Percentiles rank a stretch among this genome's conserved stretches.
Evolutionary conservation across 2,888 invertebrate species (phyloP).

Genomic region (Pandemis corylana): DNA sequence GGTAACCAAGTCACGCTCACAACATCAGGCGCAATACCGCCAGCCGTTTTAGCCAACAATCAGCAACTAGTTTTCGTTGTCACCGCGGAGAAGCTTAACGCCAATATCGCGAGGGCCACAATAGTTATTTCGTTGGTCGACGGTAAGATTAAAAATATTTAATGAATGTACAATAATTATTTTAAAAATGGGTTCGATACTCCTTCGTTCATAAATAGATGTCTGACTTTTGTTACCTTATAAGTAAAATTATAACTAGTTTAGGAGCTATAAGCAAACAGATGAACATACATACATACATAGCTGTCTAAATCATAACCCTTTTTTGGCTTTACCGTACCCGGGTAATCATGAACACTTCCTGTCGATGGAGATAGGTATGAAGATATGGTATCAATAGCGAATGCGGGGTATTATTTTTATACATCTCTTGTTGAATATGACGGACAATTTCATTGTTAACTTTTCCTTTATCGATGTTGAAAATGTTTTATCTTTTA

Average conservation of each 20-base stretch:
- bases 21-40: conserved; percentile 47
- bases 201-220: too few species aligned
- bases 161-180: too few species aligned
- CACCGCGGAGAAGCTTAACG: conserved; percentile 48
- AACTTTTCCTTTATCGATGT: neutral
- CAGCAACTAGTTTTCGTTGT: conserved; percentile 51
- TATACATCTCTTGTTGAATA: neutral
- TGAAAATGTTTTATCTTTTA: conserved; percentile 18
- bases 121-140: conserved; percentile 47
- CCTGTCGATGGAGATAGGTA: neutral
- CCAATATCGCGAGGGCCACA: conserved; percentile 46
- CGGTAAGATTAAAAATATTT: conserved; percentile 1
- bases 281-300: too few species aligned
- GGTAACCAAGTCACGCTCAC: conserved; percentile 46
- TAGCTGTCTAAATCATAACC: too few species aligned
- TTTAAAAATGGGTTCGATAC: too few species aligned
- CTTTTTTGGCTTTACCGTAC: too few species aligned
- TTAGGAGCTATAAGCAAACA: too few species aligned
- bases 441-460: neutral
- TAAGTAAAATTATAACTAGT: too few species aligned
- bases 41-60: conserved; percentile 49
- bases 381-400: neutral
- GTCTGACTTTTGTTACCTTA: too few species aligned
- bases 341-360: neutral
- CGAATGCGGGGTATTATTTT: neutral